Conservation (phyloP, 1,140 invertebrate species). For the Cotesia chilonis region DNA sequence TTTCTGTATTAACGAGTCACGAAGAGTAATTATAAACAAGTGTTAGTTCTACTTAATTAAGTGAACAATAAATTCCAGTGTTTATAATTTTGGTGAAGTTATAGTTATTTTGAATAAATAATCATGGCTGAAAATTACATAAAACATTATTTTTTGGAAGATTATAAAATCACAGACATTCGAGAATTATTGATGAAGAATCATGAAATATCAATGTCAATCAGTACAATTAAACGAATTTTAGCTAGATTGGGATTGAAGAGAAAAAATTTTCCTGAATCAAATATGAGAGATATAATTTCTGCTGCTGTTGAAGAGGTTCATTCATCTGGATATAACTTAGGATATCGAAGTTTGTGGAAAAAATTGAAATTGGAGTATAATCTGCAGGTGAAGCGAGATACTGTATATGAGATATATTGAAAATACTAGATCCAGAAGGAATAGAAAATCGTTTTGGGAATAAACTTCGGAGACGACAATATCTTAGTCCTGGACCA, state of each 20-base stretch:
- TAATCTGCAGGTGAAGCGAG: too few species aligned
- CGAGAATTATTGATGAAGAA: constrained; percentile 4
- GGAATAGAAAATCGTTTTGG: constrained; percentile 21
- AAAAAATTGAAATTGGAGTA: constrained; percentile 2
- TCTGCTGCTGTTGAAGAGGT: neutral
- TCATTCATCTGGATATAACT: constrained; percentile 24
- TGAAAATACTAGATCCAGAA: constrained; percentile 31
- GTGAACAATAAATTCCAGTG: too few species aligned
- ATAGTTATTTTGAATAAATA: too few species aligned
- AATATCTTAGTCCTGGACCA: too few species aligned
- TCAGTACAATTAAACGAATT: neutral
- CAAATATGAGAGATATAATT: constrained; percentile 2
- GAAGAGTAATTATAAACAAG: too few species aligned
- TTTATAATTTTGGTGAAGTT: too few species aligned
- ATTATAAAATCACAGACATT: constrained; percentile 8
- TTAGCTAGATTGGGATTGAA: neutral
- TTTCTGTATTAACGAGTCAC: too few species aligned
- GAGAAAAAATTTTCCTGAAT: constrained; percentile 3
- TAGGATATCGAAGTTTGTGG: constrained; percentile 29
- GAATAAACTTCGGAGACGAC: constrained; percentile 37
- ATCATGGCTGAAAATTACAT: neutral
- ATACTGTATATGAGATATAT: neutral
- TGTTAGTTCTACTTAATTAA: too few species aligned
- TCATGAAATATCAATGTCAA: constrained; percentile 4
- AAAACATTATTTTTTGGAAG: constrained; percentile 1